Conservation (phyloP, 2,113 vertebrate species). For the Theropithecus gelada region DNA sequence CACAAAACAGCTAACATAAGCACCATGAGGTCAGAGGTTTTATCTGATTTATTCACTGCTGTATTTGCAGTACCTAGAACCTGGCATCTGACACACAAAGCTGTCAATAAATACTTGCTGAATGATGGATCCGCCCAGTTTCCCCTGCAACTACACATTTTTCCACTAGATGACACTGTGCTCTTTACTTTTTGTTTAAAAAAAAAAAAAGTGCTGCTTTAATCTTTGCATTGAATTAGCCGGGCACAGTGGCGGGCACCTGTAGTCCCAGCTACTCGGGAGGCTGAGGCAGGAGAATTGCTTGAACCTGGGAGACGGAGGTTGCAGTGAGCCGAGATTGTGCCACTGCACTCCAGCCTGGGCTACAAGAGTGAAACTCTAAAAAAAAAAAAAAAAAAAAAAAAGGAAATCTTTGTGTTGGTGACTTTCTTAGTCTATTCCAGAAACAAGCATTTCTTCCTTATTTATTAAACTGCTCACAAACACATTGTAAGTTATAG, state of each 20-base stretch:
- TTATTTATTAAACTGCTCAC: neutral
- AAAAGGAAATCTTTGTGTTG: neutral
- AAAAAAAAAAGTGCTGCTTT: neutral
- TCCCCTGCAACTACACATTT: neutral
- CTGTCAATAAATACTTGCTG: neutral
- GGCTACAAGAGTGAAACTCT: too few species aligned
- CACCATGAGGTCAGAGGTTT: neutral
- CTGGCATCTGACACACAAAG: neutral
- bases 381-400: neutral
- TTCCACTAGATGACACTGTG: slow-evolving; percentile 47
- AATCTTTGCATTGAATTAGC: neutral
- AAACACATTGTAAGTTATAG: neutral
- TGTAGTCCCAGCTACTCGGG: too few species aligned
- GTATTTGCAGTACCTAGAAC: neutral
- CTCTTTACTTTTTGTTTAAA: neutral
- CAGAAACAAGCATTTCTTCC: neutral
- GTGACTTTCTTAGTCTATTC: neutral
- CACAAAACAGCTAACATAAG: neutral
- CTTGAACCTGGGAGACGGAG: too few species aligned
- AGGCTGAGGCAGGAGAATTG: too few species aligned
- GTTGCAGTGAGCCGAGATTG: too few species aligned
- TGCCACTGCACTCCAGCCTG: too few species aligned
- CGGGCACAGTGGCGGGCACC: rapidly evolving
- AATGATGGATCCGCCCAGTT: neutral
- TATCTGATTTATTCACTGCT: neutral